phyloP scores from a whole-genome alignment of 2,888 invertebrate genomes.

The Tuberolachnus salignus region DNA sequence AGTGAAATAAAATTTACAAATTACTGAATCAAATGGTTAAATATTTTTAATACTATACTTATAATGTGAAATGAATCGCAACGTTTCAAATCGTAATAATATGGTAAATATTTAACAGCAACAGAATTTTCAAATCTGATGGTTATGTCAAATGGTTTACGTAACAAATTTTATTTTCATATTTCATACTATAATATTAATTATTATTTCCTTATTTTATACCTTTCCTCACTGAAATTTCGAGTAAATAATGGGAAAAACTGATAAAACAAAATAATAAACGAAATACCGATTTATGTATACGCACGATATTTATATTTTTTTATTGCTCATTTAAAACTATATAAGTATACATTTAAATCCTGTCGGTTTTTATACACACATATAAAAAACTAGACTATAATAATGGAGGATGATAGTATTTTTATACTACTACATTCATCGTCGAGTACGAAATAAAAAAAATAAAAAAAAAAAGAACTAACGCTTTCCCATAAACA shows the following conservation, averaged over 20 bases:
- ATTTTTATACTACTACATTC: not conserved
- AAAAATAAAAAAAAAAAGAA: no score
- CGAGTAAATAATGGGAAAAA: not conserved
- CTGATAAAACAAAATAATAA: not conserved
- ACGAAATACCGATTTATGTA: not conserved
- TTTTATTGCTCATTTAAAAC: constrained; percentile 8
- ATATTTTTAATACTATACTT: no score
- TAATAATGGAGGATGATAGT: constrained; percentile 5
- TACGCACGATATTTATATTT: not conserved
- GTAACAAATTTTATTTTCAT: not conserved
- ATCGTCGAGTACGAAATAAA: not conserved
- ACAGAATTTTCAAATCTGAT: no score
- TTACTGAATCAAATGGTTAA: no score
- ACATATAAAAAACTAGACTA: not conserved
- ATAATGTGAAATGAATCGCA: no score
- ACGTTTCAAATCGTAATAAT: no score
- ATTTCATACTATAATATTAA: not conserved
- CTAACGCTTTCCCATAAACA: constrained; percentile 21
- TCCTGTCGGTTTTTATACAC: constrained; percentile 20
- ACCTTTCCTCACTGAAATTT: not conserved
- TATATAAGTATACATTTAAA: not conserved
- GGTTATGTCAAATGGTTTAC: no score
- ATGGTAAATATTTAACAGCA: no score
- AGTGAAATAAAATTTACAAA: no score
- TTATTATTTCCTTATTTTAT: constrained; percentile 1